A percentile compares a stretch with the other conserved stretches of the same genome.
These are phyloP conservation scores for Periophthalmus magnuspinnatus DNA, from an alignment of 2,797 vertebrate genomes.

Conservation along the genomic window DNA sequence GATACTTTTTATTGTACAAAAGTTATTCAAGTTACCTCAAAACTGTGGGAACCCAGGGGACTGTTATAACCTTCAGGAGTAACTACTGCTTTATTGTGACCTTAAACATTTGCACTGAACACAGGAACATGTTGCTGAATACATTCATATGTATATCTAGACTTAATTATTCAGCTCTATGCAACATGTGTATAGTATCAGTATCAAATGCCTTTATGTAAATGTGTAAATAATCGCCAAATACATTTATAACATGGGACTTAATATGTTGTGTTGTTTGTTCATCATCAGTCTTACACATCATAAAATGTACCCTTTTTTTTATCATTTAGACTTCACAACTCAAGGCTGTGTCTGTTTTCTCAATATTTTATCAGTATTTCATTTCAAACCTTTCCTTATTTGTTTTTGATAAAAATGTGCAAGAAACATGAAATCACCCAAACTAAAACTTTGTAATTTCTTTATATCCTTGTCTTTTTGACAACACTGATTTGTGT, in stretches of 20 bases:
- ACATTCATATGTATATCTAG: conserved; percentile 49
- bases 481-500: conserved; percentile 23
- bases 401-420: conserved; percentile 45
- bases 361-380: conserved; percentile 2
- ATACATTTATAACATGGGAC: conserved; percentile 50
- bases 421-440: conserved; percentile 6
- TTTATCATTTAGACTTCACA: conserved; percentile 3
- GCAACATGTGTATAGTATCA: not conserved
- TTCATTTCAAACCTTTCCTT: conserved; percentile 4
- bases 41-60: conserved; percentile 1
- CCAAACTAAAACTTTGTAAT: conserved; percentile 19
- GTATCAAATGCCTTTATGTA: conserved; percentile 40
- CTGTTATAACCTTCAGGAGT: not conserved
- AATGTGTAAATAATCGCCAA: conserved; percentile 65
- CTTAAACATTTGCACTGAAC: conserved; percentile 61
- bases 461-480: conserved; percentile 35
- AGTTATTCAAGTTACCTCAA: no score
- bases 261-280: conserved; percentile 3
- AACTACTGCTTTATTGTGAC: conserved; percentile 1
- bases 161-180: conserved; percentile 29
- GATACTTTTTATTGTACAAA: no score
- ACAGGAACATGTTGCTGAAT: conserved; percentile 29
- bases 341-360: conserved; percentile 19
- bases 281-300: no score
- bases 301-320: not conserved